A percentile compares a stretch with the other conserved stretches of the same genome.
phyloP scores from a whole-genome alignment of 2,113 vertebrate species.

The Paedocypris sp. region DNA sequence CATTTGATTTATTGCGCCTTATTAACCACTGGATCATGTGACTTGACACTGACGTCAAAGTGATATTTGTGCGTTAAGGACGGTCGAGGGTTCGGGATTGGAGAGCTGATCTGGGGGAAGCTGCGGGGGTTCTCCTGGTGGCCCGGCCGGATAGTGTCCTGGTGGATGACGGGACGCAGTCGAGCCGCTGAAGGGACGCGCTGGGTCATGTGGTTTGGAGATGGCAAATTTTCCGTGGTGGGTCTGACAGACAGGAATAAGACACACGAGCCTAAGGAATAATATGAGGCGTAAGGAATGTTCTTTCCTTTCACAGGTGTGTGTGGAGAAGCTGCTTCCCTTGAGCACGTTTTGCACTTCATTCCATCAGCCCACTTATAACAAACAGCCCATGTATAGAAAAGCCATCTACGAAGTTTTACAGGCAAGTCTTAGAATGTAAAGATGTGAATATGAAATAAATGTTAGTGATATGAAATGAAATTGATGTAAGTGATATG shows the following conservation, averaged over 20 bases:
- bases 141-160: slow-evolving; percentile 95
- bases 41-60: not conserved
- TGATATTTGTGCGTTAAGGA: slow-evolving; percentile 59
- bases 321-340: slow-evolving; percentile 87
- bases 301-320: slow-evolving; percentile 61
- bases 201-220: slow-evolving; percentile 99
- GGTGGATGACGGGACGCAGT: slow-evolving; percentile 92
- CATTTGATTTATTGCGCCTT: too few relatives aligned
- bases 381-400: slow-evolving; percentile 96
- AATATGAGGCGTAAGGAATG: not conserved
- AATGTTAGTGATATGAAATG: too few relatives aligned
- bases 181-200: slow-evolving; percentile 88
- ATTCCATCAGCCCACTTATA: slow-evolving; percentile 94
- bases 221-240: slow-evolving; percentile 94
- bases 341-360: slow-evolving; percentile 83
- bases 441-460: too few relatives aligned
- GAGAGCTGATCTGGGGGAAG: slow-evolving; percentile 88
- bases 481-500: too few relatives aligned
- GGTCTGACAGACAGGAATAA: slow-evolving; percentile 13
- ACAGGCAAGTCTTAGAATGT: slow-evolving; percentile 75
- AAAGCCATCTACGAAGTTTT: slow-evolving; percentile 96
- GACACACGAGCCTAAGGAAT: not conserved
- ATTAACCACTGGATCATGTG: not conserved
- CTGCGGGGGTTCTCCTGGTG: slow-evolving; percentile 96
- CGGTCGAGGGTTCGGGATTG: slow-evolving; percentile 81